These are phyloP conservation scores for Taurulus bubalis DNA, from an alignment of 2,113 vertebrate genomes.

Conservation along the genomic window DNA sequence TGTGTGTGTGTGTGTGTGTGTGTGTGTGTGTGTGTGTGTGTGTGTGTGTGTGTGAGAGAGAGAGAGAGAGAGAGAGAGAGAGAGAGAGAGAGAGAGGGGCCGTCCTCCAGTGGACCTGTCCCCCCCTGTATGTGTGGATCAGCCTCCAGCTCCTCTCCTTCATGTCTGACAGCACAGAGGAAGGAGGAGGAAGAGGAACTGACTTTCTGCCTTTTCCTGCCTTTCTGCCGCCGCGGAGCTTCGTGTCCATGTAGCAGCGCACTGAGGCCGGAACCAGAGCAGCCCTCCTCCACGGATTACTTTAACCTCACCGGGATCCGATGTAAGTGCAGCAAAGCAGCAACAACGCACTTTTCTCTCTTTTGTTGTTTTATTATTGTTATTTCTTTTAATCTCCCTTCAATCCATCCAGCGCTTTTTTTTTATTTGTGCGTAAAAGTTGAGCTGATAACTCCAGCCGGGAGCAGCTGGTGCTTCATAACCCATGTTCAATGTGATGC, in stretches of 20 bases:
- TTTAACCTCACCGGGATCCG: conserved; percentile 77
- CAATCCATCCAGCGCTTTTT: background rate
- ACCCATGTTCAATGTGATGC: no score
- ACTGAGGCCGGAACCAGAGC: no score
- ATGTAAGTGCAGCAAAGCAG: conserved; percentile 88
- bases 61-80: conserved; percentile 14
- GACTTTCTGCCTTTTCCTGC: conserved; percentile 53
- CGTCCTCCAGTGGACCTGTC: conserved; percentile 79
- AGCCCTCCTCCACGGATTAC: conserved; percentile 89
- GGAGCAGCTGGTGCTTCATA: background rate
- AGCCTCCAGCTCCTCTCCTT: conserved; percentile 74
- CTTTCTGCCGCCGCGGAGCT: conserved; percentile 50
- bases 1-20: background rate
- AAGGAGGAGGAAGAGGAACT: conserved; percentile 30
- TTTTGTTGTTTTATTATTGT: background rate
- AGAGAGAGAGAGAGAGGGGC: conserved; percentile 50
- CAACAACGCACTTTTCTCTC: background rate
- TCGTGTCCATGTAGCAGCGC: conserved; percentile 87
- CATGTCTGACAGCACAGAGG: conserved; percentile 77
- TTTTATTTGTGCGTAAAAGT: conserved; percentile 22
- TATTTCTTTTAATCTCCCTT: background rate
- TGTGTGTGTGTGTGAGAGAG: background rate
- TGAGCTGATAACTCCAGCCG: background rate
- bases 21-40: background rate
- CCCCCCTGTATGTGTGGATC: conserved; percentile 72